Evolutionary conservation across 2,888 invertebrate species (phyloP).

Genomic region (Drosophila multiciliata): DNA sequence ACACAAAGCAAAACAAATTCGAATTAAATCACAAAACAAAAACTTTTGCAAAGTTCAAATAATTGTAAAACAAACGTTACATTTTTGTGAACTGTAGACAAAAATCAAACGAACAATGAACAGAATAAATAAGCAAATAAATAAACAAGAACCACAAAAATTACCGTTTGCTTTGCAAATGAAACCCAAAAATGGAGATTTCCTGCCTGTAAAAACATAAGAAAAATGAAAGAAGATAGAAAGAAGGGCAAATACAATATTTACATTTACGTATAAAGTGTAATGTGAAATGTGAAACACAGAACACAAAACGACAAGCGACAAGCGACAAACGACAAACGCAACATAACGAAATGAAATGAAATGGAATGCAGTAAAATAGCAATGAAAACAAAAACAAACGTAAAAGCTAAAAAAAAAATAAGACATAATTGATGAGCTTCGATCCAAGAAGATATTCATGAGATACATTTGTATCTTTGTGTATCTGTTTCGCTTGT

Average conservation of each 20-base stretch:
- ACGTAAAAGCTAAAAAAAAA: constrained; percentile 1
- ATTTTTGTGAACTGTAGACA: constrained; percentile 12
- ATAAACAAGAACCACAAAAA: constrained; percentile 57
- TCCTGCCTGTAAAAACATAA: constrained; percentile 84
- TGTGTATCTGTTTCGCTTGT: constrained; percentile 1
- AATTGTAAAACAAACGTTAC: constrained; percentile 3
- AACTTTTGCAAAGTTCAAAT: constrained; percentile 48
- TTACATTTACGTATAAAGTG: constrained; percentile 1
- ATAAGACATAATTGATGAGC: constrained; percentile 12
- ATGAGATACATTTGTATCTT: constrained; percentile 20
- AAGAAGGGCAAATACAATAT: constrained; percentile 49
- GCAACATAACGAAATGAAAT: constrained; percentile 40
- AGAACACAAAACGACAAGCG: constrained; percentile 16
- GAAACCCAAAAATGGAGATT: constrained; percentile 84
- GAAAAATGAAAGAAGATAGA: constrained; percentile 73
- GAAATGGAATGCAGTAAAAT: constrained; percentile 15
- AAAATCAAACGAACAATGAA: constrained; percentile 22
- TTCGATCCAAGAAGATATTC: constrained; percentile 13
- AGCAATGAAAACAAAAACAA: constrained; percentile 12
- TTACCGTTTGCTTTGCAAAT: constrained; percentile 84
- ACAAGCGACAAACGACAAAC: constrained; percentile 18
- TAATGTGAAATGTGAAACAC: constrained; percentile 11
- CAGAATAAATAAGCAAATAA: constrained; percentile 22
- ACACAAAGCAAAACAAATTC: neutral
- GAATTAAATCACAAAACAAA: neutral